Percentiles rank a stretch among this genome's conserved stretches.
phyloP scores from a whole-genome alignment of 2,888 invertebrate species.

The Polydrusus tereticollis region DNA sequence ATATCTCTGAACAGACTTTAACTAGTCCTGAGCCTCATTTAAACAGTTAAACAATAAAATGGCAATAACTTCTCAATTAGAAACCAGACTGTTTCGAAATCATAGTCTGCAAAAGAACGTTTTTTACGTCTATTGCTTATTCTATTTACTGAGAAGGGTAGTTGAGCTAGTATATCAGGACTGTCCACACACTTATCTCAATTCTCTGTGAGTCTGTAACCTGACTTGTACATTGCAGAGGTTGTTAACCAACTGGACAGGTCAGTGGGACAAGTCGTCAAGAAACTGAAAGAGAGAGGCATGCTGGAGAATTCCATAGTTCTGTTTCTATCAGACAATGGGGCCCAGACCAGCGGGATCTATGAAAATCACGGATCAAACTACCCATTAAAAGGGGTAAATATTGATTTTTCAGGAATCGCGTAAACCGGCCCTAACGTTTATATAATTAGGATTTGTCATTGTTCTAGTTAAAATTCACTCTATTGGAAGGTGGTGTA shows the following conservation, averaged over 20 bases:
- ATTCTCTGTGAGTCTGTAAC: not conserved
- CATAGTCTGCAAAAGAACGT: not conserved
- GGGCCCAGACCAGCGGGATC: slow-evolving; percentile 80
- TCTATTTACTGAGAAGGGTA: no score
- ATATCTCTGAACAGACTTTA: no score
- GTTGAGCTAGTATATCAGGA: no score
- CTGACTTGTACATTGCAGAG: slow-evolving; percentile 69
- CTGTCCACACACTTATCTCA: no score
- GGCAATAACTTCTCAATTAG: no score
- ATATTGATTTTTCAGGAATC: not conserved
- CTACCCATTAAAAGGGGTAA: slow-evolving; percentile 83
- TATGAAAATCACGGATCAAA: slow-evolving; percentile 83
- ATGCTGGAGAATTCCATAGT: slow-evolving; percentile 87
- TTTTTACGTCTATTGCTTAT: no score
- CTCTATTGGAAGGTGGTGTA: slow-evolving; percentile 89
- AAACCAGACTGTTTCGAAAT: no score
- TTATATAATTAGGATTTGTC: not conserved
- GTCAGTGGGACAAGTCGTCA: slow-evolving; percentile 83
- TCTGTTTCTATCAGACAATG: slow-evolving; percentile 90
- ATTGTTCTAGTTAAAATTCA: slow-evolving; percentile 74
- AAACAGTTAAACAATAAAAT: no score
- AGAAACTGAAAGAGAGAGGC: slow-evolving; percentile 74
- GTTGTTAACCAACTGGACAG: slow-evolving; percentile 89
- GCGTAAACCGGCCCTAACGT: no score
- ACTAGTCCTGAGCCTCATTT: no score